A percentile compares a stretch with the other conserved stretches of the same genome.
Conservation (phyloP, 92 coral and sea anemone genomes). For the Porites divaricata region DNA sequence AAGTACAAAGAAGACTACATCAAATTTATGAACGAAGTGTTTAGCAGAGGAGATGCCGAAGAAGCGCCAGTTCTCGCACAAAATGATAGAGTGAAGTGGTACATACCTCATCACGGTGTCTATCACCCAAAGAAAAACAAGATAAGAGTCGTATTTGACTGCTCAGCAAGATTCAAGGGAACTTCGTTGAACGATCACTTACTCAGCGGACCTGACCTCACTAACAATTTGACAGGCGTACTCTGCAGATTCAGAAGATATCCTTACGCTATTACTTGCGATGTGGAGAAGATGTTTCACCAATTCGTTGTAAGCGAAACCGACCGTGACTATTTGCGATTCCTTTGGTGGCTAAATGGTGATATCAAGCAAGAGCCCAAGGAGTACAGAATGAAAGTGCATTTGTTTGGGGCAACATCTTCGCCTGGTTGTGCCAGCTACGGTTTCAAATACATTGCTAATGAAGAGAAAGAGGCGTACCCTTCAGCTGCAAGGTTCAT, state of each 20-base stretch:
- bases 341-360: too few species aligned
- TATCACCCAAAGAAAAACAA: conserved; percentile 37
- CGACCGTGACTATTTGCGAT: too few species aligned
- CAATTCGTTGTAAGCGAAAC: conserved; percentile 9
- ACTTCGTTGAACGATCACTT: conserved; percentile 30
- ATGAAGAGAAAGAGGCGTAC: neutral
- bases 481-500: neutral
- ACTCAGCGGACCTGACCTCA: conserved; percentile 29
- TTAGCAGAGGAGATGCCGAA: conserved; percentile 21
- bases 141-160: conserved; percentile 37
- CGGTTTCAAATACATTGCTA: neutral
- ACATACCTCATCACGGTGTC: conserved; percentile 33
- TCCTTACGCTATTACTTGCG: conserved; percentile 13
- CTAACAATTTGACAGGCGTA: conserved; percentile 25
- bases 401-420: neutral
- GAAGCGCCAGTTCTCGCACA: neutral
- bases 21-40: conserved; percentile 28
- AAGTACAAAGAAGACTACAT: conserved; percentile 32
- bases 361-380: too few species aligned
- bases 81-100: conserved; percentile 36
- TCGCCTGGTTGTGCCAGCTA: conserved; percentile 3
- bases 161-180: conserved; percentile 27
- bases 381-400: too few species aligned
- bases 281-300: conserved; percentile 37
- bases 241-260: neutral